phyloP scores from a whole-genome alignment of 1,140 invertebrate species.

The Helicoverpa zea region DNA sequence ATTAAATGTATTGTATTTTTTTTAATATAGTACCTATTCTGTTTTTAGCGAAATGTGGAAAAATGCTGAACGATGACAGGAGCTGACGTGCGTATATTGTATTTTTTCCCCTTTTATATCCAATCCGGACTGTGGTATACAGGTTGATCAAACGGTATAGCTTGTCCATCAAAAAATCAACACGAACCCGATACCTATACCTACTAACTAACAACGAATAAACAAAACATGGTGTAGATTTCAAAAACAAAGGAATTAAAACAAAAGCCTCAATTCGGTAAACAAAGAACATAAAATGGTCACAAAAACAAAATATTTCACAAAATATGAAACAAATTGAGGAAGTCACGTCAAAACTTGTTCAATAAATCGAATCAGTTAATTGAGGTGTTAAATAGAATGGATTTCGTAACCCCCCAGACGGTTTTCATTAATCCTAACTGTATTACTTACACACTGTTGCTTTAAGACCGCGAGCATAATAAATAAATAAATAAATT shows the following conservation, averaged over 20 bases:
- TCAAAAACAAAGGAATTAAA: background rate
- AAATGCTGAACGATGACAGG: no score
- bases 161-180: no score
- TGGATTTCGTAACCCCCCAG: conserved; percentile 56
- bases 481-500: no score
- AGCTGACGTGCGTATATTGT: no score
- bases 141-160: no score
- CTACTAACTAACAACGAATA: no score
- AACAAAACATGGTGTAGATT: background rate
- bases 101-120: no score
- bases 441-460: conserved; percentile 44
- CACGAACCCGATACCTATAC: no score
- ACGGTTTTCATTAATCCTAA: conserved; percentile 60
- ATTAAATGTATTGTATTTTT: no score
- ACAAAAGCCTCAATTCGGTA: background rate
- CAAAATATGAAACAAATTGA: conserved; percentile 35
- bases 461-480: background rate
- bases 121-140: no score
- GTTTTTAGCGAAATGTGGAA: no score
- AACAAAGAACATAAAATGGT: conserved; percentile 19
- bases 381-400: conserved; percentile 65
- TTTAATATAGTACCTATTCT: no score
- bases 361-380: conserved; percentile 62
- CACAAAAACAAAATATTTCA: conserved; percentile 22
- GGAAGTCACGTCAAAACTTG: conserved; percentile 56